phyloP scores from a whole-genome alignment of 2,113 vertebrate genomes.

The Sander vitreus region DNA sequence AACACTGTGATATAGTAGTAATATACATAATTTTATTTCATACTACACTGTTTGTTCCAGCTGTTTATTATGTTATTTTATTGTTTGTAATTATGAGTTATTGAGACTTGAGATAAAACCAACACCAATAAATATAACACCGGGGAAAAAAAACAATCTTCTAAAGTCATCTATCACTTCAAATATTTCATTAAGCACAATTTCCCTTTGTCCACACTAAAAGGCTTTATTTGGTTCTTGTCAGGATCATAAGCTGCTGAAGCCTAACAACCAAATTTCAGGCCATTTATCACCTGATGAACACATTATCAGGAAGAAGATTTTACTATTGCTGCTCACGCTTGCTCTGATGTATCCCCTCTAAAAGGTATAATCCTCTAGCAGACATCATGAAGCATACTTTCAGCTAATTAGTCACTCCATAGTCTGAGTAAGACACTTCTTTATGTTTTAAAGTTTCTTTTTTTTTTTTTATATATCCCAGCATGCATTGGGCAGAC shows the following conservation, averaged over 20 bases:
- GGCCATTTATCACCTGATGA: conserved; percentile 18
- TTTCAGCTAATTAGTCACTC: conserved; percentile 21
- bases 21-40: background rate
- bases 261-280: conserved; percentile 10
- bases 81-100: background rate
- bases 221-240: conserved; percentile 7
- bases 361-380: background rate
- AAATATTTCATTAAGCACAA: conserved; percentile 20
- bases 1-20: background rate
- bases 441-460: background rate
- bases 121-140: background rate
- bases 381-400: conserved; percentile 2
- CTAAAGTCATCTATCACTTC: background rate
- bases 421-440: conserved; percentile 2
- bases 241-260: conserved; percentile 24
- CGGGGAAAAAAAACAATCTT: background rate
- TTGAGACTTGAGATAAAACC: background rate
- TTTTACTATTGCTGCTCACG: conserved; percentile 17
- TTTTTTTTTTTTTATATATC: background rate
- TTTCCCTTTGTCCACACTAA: conserved; percentile 1
- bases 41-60: background rate
- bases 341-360: background rate
- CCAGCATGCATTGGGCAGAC: background rate
- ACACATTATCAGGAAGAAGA: background rate
- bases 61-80: background rate